Conservation (phyloP, 2,113 vertebrate species). For the Chaetorhynchus papuensis region DNA sequence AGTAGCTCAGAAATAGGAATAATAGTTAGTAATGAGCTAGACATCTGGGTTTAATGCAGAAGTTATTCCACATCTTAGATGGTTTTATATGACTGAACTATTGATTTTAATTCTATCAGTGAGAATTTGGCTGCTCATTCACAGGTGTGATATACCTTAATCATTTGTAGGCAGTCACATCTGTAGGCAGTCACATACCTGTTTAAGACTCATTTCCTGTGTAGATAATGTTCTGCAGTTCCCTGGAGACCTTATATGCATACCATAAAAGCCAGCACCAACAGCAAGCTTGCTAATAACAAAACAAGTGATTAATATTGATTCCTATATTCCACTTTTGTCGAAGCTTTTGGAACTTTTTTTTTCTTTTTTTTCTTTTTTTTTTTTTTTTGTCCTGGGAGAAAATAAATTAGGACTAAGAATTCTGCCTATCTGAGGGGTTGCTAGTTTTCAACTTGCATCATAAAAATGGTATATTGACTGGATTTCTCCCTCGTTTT, state of each 20-base stretch:
- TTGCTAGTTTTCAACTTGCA: background rate
- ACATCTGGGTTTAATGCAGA: background rate
- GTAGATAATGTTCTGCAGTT: conserved; percentile 14
- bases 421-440: background rate
- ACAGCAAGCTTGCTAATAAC: conserved; percentile 46
- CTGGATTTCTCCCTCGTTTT: background rate
- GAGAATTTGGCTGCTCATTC: conserved; percentile 28
- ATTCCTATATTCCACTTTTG: conserved; percentile 47
- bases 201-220: conserved; percentile 23
- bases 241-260: conserved; percentile 31
- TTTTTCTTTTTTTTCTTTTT: background rate
- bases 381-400: conserved; percentile 29
- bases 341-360: conserved; percentile 42
- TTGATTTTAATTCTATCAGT: conserved; percentile 45
- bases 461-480: background rate
- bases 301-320: conserved; percentile 70
- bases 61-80: background rate
- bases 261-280: conserved; percentile 63
- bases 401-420: conserved; percentile 12
- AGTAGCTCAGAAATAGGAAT: background rate
- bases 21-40: background rate
- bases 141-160: background rate
- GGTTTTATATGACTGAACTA: background rate
- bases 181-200: conserved; percentile 9
- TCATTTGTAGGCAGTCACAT: conserved; percentile 6